A percentile compares a stretch with the other conserved stretches of the same genome.
phyloP scores from a whole-genome alignment of 1,140 invertebrate genomes.

The Atta texana region DNA sequence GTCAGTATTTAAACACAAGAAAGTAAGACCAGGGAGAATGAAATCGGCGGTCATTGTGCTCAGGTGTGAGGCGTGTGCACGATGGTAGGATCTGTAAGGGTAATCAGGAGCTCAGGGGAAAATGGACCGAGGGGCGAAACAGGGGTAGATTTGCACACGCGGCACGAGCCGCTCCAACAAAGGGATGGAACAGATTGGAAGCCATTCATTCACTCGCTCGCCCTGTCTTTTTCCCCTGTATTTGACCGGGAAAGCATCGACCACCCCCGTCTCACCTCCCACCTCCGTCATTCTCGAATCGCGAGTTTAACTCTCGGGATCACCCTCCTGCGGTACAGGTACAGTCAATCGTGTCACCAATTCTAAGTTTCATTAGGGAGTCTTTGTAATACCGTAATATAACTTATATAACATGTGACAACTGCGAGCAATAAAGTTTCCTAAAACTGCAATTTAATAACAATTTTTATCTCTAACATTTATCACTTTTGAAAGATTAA shows the following conservation, averaged over 20 bases:
- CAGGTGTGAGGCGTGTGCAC: conserved; percentile 72
- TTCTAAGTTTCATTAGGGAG: conserved; percentile 59
- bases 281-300: conserved; percentile 54
- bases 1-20: conserved; percentile 46
- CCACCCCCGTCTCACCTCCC: conserved; percentile 68
- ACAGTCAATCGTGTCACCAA: conserved; percentile 63
- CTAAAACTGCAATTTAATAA: not conserved
- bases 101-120: conserved; percentile 7
- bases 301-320: conserved; percentile 59
- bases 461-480: not conserved
- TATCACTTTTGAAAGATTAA: not conserved
- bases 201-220: conserved; percentile 71
- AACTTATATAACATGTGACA: not conserved
- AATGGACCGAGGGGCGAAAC: conserved; percentile 45
- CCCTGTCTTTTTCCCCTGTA: conserved; percentile 77
- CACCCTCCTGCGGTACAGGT: conserved; percentile 59
- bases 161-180: conserved; percentile 84
- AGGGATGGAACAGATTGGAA: conserved; percentile 80
- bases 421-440: not conserved
- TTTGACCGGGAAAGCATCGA: conserved; percentile 75
- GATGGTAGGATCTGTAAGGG: conserved; percentile 47
- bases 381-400: conserved; percentile 41
- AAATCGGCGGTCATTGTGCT: conserved; percentile 63
- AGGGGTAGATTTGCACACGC: conserved; percentile 84
- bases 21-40: conserved; percentile 30